Conservation (phyloP, 2,113 vertebrate genomes). For the Pantherophis guttatus region DNA sequence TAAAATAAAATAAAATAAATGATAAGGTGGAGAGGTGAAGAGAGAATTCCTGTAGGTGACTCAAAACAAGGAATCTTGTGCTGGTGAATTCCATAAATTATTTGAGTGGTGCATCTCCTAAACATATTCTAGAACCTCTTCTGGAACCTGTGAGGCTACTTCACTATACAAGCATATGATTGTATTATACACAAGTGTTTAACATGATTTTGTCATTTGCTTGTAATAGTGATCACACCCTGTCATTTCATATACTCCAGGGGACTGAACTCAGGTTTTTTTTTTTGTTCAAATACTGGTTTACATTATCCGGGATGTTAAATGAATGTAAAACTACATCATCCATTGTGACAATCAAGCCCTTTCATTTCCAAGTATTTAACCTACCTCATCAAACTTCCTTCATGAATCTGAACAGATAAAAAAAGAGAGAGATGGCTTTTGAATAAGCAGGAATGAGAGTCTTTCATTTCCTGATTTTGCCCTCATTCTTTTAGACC, state of each 20-base stretch:
- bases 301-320: constrained; percentile 45
- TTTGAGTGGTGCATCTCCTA: background rate
- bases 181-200: constrained; percentile 48
- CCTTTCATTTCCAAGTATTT: constrained; percentile 59
- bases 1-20: too few relatives aligned
- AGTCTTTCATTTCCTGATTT: constrained; percentile 31
- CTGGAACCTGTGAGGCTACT: background rate
- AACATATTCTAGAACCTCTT: background rate
- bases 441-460: constrained; percentile 20
- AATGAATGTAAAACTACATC: constrained; percentile 40
- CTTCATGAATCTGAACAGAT: background rate
- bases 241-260: constrained; percentile 21
- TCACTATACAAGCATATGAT: constrained; percentile 37
- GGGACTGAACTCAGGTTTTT: constrained; percentile 29
- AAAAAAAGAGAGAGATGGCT: constrained; percentile 32
- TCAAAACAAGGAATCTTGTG: background rate
- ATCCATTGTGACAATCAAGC: constrained; percentile 54
- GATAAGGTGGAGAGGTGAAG: background rate
- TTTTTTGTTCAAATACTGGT: constrained; percentile 29
- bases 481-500: constrained; percentile 42
- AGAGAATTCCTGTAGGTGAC: background rate
- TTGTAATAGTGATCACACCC: constrained; percentile 43
- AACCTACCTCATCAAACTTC: constrained; percentile 53
- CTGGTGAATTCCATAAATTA: background rate
- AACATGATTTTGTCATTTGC: constrained; percentile 55